Evolutionary conservation across 2,113 vertebrate genomes (phyloP), one percentile per base, ranked within the genome.

Genomic region (Passer domesticus): DNA sequence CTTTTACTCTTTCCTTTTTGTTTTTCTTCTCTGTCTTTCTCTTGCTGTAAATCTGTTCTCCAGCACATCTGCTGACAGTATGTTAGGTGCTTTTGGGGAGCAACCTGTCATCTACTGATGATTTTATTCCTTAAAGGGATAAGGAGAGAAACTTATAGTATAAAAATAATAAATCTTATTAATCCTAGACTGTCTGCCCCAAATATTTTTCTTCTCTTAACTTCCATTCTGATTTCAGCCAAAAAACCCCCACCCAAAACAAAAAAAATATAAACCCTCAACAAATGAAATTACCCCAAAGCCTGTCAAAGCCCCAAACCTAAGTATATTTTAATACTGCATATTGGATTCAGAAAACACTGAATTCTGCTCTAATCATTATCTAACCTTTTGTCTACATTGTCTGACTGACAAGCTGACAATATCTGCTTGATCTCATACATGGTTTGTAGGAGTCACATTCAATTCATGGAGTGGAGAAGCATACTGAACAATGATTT

Each of bases 101-200:
- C 5, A 37, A 11, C 21, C 9, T 37, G 14, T 69, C 62, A 15
- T 56, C 24, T 85, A 20, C 0, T 62, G 46, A 49, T 82, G 63
- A 79, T 66, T 90, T 83, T 74, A 43, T 76, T 69, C 11, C 43
- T 83, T 70, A 41, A 88, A 94, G 8, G 3, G 5, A 74, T 46
- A 77, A 55, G 53, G 15, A 53, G 8, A 86, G 25, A 77, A 84
- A 39, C 13, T 49, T 93, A 13, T 1, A 30, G 11, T 12, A 69
- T 1, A 8, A 58, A 70, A 73, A 39, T 56, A 86, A 76, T 33
- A 58, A n/a, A 73, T 10, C 7, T 69, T 6, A 21, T 13, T 14
- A 8, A 89, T 31, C 5, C 4, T 49, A 46, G 39, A 21, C 4
- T 0, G 1, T 8, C 27, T 2, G 0, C 2, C 9, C 22, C 8